phyloP scores from a whole-genome alignment of 2,888 invertebrate species.

The Tachystola acroxantha region DNA sequence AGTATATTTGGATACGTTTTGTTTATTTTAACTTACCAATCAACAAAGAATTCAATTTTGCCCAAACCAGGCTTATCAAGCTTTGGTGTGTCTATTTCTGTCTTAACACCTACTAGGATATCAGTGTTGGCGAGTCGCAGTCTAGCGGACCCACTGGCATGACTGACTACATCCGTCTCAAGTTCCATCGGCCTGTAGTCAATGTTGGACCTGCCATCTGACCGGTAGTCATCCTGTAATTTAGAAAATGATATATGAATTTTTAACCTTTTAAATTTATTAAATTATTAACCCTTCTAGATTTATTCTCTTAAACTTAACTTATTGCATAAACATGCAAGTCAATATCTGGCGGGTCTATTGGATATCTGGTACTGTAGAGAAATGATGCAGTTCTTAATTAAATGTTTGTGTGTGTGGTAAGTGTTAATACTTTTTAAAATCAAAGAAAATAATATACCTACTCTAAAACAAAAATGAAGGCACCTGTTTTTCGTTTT shows the following conservation, averaged over 20 bases:
- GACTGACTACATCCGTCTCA: constrained; percentile 90
- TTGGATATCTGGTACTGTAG: too few species aligned
- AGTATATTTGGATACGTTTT: too few species aligned
- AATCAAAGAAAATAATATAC: too few species aligned
- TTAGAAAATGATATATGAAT: too few species aligned
- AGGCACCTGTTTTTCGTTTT: too few species aligned
- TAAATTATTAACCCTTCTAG: background rate
- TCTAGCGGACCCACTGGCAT: constrained; percentile 92
- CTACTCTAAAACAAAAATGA: too few species aligned
- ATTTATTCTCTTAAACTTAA: too few species aligned
- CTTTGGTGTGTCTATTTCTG: constrained; percentile 90
- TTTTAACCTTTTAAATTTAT: background rate
- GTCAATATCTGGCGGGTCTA: too few species aligned
- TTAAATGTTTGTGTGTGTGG: too few species aligned
- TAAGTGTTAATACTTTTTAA: too few species aligned
- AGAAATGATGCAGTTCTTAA: too few species aligned
- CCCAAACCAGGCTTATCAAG: constrained; percentile 87
- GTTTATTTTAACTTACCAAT: constrained; percentile 92
- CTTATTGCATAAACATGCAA: too few species aligned
- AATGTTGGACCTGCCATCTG: constrained; percentile 88
- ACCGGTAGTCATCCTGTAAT: constrained; percentile 88
- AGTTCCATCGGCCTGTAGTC: constrained; percentile 93
- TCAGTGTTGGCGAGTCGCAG: constrained; percentile 94
- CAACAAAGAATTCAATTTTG: constrained; percentile 96
- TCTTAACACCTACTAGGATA: constrained; percentile 93